phyloP scores from a whole-genome alignment of 2,113 vertebrate genomes.

The Pelvicachromis taeniatus region DNA sequence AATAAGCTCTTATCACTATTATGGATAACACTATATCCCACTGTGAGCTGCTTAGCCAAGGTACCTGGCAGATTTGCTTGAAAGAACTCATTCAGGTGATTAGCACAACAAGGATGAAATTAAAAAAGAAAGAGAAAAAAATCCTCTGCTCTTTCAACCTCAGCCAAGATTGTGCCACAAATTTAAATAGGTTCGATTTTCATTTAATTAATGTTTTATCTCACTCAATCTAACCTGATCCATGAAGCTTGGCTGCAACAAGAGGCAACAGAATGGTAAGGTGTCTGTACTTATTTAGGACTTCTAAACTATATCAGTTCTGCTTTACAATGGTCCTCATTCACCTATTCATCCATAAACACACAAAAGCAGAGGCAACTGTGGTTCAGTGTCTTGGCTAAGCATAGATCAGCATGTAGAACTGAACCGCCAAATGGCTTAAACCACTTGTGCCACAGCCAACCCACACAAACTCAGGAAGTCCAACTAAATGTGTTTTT shows the following conservation, averaged over 20 bases:
- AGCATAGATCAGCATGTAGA: not conserved
- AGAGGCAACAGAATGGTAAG: not conserved
- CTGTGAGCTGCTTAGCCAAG: constrained; percentile 8
- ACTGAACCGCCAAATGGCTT: not conserved
- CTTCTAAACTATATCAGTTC: not conserved
- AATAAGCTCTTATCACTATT: constrained; percentile 33
- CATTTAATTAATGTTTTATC: not conserved
- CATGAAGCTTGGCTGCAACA: not conserved
- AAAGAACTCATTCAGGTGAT: constrained; percentile 11
- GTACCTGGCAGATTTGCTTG: constrained; percentile 11
- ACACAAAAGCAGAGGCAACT: not conserved
- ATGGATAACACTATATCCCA: constrained; percentile 1
- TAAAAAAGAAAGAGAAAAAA: not conserved
- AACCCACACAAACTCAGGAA: not conserved
- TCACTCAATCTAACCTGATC: not conserved
- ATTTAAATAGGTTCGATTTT: not conserved
- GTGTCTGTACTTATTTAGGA: not conserved
- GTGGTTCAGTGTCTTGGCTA: not conserved
- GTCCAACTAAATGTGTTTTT: not conserved
- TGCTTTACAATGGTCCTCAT: not conserved
- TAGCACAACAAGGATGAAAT: not conserved
- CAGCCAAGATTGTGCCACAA: not conserved
- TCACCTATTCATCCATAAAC: not conserved
- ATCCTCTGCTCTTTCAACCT: not conserved
- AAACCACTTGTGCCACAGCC: not conserved